Percentiles rank a stretch among this genome's conserved stretches.
These are phyloP conservation scores for Pyrocephalus nanus DNA, from an alignment of 2,797 vertebrate genomes.

Conservation along the genomic window DNA sequence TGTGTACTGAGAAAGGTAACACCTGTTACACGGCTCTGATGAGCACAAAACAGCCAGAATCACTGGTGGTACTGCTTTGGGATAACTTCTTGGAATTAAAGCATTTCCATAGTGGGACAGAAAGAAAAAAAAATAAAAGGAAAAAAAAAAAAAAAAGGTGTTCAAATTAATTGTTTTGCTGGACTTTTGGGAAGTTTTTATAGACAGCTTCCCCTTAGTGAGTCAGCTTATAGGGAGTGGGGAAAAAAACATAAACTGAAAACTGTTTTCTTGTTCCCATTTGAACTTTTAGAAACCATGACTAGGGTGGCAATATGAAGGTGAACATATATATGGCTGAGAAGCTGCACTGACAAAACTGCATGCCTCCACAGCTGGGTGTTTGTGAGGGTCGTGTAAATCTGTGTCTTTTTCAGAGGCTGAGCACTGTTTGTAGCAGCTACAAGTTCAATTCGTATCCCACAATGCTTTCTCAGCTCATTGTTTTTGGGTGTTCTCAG, in stretches of 20 bases:
- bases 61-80: neutral
- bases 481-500: neutral
- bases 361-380: neutral
- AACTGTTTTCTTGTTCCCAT: neutral
- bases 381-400: neutral
- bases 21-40: neutral
- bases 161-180: neutral
- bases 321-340: accelerated
- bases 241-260: neutral
- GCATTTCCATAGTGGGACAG: neutral
- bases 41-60: neutral
- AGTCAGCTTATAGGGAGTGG: neutral
- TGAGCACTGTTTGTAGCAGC: neutral
- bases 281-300: neutral
- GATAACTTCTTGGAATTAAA: neutral
- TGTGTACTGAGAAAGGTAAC: neutral
- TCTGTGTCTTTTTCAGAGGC: neutral
- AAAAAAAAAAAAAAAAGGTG: neutral
- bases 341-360: neutral
- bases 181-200: neutral
- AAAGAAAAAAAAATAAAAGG: neutral
- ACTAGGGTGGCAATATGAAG: neutral
- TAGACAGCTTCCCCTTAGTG: neutral
- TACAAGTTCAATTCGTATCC: neutral
- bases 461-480: neutral